phyloP scores from a whole-genome alignment of 2,113 vertebrate species.

The Aphelocoma coerulescens region DNA sequence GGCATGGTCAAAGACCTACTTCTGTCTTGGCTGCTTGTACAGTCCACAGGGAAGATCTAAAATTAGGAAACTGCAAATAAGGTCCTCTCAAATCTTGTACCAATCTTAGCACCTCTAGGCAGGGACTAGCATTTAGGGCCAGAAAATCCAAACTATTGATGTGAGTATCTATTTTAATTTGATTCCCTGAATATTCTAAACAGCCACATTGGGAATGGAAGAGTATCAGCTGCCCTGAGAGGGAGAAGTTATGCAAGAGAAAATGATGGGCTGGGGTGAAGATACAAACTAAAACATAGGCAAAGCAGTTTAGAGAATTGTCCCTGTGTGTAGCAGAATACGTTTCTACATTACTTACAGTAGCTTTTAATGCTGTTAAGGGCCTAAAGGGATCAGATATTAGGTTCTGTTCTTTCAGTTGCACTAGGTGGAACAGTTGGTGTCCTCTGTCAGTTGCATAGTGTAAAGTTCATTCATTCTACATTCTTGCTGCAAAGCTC shows the following conservation, averaged over 20 bases:
- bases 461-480: background rate
- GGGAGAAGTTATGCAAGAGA: background rate
- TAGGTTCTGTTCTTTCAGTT: background rate
- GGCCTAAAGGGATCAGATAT: background rate
- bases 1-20: background rate
- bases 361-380: background rate
- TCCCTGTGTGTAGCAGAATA: background rate
- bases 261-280: background rate
- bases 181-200: constrained; percentile 15
- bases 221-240: background rate
- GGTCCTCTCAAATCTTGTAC: constrained; percentile 6
- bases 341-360: background rate
- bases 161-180: constrained; percentile 44
- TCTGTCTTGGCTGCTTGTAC: background rate
- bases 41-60: background rate
- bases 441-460: background rate
- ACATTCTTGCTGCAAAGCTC: background rate
- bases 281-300: background rate
- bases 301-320: background rate
- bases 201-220: background rate
- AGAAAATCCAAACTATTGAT: constrained; percentile 43
- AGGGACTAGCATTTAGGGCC: background rate
- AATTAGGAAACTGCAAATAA: constrained; percentile 28
- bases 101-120: constrained; percentile 9
- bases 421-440: background rate